A percentile compares a stretch with the other conserved stretches of the same genome.
Evolutionary conservation across 1,140 invertebrate genomes (phyloP).

Genomic region (Ips typographus): DNA sequence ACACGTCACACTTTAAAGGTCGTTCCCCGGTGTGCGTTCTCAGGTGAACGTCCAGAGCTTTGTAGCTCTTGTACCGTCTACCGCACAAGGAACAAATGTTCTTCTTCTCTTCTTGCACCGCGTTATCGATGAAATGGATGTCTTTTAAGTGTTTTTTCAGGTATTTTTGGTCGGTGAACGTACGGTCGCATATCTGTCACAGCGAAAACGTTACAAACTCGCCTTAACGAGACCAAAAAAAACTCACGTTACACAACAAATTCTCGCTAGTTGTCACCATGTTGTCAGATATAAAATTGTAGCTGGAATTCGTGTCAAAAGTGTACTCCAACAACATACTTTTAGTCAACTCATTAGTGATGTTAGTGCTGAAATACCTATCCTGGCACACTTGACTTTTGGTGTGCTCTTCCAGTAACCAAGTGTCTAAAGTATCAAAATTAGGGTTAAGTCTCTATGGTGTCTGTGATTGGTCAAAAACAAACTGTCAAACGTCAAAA

Average conservation of each 20-base stretch:
- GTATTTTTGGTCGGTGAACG: constrained; percentile 40
- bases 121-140: constrained; percentile 41
- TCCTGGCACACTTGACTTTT: constrained; percentile 48
- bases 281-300: constrained; percentile 33
- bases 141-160: constrained; percentile 48
- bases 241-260: constrained; percentile 43
- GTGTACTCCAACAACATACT: constrained; percentile 41
- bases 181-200: constrained; percentile 43
- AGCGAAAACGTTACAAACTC: not conserved
- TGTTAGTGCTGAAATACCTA: constrained; percentile 47
- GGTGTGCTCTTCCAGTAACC: constrained; percentile 49
- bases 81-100: constrained; percentile 58
- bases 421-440: constrained; percentile 46
- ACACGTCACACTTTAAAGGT: constrained; percentile 70
- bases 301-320: constrained; percentile 36
- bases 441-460: too few relatives aligned
- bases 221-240: not conserved
- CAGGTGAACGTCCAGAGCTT: constrained; percentile 44
- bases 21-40: constrained; percentile 62
- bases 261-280: constrained; percentile 20
- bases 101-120: constrained; percentile 55
- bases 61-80: constrained; percentile 47
- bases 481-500: too few relatives aligned
- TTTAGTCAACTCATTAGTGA: constrained; percentile 40
- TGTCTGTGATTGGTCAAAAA: too few relatives aligned